Base-by-base conservation (phyloP, 2,797 vertebrate species). In the Eremophila alpestris region DNA sequence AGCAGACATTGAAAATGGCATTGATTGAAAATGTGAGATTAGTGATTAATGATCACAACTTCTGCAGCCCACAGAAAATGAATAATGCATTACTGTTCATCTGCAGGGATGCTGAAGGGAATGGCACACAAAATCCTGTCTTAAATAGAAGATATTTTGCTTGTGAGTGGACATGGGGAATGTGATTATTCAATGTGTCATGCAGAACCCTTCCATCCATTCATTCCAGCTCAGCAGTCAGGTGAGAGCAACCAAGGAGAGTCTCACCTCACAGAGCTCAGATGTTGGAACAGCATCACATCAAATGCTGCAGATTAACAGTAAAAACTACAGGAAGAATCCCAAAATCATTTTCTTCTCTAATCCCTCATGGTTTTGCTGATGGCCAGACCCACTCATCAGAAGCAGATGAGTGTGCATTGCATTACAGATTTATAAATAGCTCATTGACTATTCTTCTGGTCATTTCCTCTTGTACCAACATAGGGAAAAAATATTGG, bases 101-200 rank as follows among this genome's bases (percentile, higher is more conserved):
- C 40, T 59, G 46, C 5, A 29, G 36, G 13, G 13, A 7, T 5
- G 11, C 9, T 63, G 32, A 59, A 64, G 40, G 30, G 32, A 64
- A 34, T 13, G 40, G 49, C 29, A 59, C 36, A 51, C 16, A 76
- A 69, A 89, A 60, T 56, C 40, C n/a, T 52, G 18, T 21, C 8
- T 52, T 87, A 49, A 82, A 92, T 13, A 10, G n/a, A 59, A 86
- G 32, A 36, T 46, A 19, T 52, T 79, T 89, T 58, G 7, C 20
- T 43, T 51, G 13, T 30, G 49, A 65, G 26, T 34, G 19, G 54
- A 62, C 49, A 9, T 4, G 14, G 14, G 1, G 2, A 69, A 77
- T 0, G 41, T 11, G 29, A 24, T 38, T 52, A 20, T 32, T 81
- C 24, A 64, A 17, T 3, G 8, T 49, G 29, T 9, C 4, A 0